Evolutionary conservation across 2,797 vertebrate genomes (phyloP), one percentile per base, ranked within the genome.

Genomic region (Myotis daubentonii): DNA sequence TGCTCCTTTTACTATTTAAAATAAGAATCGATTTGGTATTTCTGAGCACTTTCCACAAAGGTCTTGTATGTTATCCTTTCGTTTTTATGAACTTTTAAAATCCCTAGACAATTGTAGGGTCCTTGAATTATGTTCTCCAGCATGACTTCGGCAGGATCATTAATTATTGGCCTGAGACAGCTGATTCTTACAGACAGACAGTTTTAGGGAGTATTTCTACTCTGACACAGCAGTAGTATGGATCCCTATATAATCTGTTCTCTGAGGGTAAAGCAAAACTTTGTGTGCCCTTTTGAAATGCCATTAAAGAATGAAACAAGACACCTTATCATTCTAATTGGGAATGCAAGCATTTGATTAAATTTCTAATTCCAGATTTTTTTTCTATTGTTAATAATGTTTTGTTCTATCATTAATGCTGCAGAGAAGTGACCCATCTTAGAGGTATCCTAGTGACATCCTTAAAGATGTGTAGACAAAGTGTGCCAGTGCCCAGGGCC

Each of bases 201-300:
- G 93, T 94, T 97, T 97, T 93, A 87, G 87, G 71, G 84, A 96
- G 87, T 94, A 96, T 97, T 96, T 93, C 94, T 97, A 92, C 97
- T 96, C 68, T 97, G 95, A 97, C 96, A 97, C 84, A 92, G 66
- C 30, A 94, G 38, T 30, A 88, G 60, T 68, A 86, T 96, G 93
- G 95, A 95, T 97, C 97, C 60, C 74, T 94, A 93, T 95, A 93
- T 71, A 95, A 89, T 97, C 97, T 96, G 89, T 79, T 92, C 96
- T 98, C 96, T 84, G 88, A 97, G 95, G 94, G 91, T 71, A 97
- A 96, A 94, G 95, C 92, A 95, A 98, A 98, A 94, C 91, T 96
- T 91, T 93, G 20, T 76, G 75, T 82, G 76, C 81, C 96, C 96
- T 98, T 97, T 94, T 78, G 82, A 91, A 95, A 86, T 65, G 7